Evolutionary conservation across 2,888 invertebrate species (phyloP), one percentile per base, ranked within the genome.

Genomic region (Actias luna): DNA sequence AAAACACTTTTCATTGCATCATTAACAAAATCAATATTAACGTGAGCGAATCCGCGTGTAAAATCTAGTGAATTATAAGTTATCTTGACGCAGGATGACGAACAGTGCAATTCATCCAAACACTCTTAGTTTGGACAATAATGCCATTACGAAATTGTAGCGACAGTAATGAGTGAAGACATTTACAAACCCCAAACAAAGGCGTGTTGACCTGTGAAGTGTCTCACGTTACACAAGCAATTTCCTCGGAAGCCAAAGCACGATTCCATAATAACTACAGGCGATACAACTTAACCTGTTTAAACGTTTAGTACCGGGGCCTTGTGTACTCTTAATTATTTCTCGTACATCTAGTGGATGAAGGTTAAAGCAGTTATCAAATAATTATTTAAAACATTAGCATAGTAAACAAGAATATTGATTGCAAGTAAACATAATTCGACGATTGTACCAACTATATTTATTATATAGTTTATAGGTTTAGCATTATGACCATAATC

Each of bases 181-280:
- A 76, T 79, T 73, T 73, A 69, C 75, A 69, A 80, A 78, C 72
- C 74, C 75, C 76, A 79, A 75, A 78, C 79, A 78, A 74, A 77
- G 68, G 63, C 69, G 62, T 70, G 67, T 64, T 79, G 81, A 80
- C 79, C 82, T 67, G 78, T 70, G 76, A 80, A 78, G 69, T 78
- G 75, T 84, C 84, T 79, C 82, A 83, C 76, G 70, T 84, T 84
- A 70, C 83, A 78, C 80, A 83, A 85, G 73, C 67, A 71, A 69
- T 71, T 71, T 78, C 72, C 74, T 84, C 85, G 88, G 87, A 89
- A 88, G 85, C 84, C 80, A 87, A n/a, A n/a, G n/a, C n/a, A 77
- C 63, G 80, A 80, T 86, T 87, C 81, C 83, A 83, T 72, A 77
- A 77, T 82, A 81, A 55, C 12, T n/a, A 16, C n/a, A 82, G 82